Base-by-base conservation (phyloP, 2,888 invertebrate genomes). In the Microctonus hyperodae region DNA sequence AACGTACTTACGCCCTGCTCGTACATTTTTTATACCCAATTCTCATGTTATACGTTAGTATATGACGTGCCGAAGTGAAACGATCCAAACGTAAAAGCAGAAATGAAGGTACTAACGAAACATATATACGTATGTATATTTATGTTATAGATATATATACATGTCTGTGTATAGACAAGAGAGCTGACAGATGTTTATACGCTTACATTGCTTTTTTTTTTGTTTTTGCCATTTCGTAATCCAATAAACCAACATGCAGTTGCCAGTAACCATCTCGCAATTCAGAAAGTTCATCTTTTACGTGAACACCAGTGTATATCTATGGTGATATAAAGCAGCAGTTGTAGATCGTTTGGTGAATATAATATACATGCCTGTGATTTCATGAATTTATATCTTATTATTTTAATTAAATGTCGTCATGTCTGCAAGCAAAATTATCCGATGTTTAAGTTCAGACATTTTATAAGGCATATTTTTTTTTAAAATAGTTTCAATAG, bases 11-110 rank as follows among this genome's bases (percentile, higher is more conserved):
- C 72, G 69, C 70, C 64, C 59, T n/a, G 62, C 68, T 70, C 71
- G 51, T 81, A 75, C 75, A 81, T 81, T 79, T 81, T 81, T 81
- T 64, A 81, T 77, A 78, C 72, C 76, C 81, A 80, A 80, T 81
- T 78, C 79, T 72, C 72, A 59, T 72, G 71, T 78, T n/a, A n/a
- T 80, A 78, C 74, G 73, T 69, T 65, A 68, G 63, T 57, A 44
- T 64, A 69, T 62, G 68, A 68, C 31, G 68, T 63, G 67, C 68
- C 64, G 69, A 72, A 65, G 61, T 51, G 57, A 60, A 61, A 37
- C 53, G 63, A 55, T 55, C 58, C 28, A 40, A 48, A 64, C 55
- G 56, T 55, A 64, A 67, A 71, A 65, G 55, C 48, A 53, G 37
- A 63, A 65, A 64, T 44, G 63, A 53, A 40, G 53, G 59, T 59